Evolutionary conservation across 2,888 invertebrate genomes (phyloP).

Genomic region (Diarsia rubi): DNA sequence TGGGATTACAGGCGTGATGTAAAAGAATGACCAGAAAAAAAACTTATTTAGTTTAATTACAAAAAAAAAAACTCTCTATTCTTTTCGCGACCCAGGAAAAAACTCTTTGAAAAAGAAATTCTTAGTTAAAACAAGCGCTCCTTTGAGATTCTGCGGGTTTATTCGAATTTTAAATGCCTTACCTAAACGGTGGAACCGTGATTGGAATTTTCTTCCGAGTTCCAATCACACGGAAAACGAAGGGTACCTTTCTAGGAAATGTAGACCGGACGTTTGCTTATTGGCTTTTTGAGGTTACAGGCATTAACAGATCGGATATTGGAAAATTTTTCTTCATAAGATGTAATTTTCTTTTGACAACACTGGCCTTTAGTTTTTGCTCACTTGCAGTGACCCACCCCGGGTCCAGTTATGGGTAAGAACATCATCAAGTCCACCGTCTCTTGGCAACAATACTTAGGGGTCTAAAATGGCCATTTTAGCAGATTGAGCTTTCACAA

Average conservation of each 20-base stretch:
- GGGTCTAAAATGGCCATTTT: too few relatives aligned
- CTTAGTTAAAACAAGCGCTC: neutral
- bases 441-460: too few relatives aligned
- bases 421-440: too few relatives aligned
- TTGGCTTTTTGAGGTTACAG: neutral
- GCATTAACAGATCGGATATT: neutral
- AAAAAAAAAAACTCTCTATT: neutral
- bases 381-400: too few relatives aligned
- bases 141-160: neutral
- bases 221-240: slow-evolving; percentile 29
- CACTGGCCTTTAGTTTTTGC: too few relatives aligned
- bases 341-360: neutral
- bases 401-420: too few relatives aligned
- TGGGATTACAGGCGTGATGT: too few relatives aligned
- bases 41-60: neutral
- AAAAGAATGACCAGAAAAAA: too few relatives aligned
- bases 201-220: slow-evolving; percentile 20
- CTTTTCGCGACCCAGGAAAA: neutral
- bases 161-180: neutral
- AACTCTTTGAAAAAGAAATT: neutral
- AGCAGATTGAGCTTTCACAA: too few relatives aligned
- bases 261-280: neutral
- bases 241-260: slow-evolving; percentile 22
- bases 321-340: neutral
- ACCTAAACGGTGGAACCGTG: neutral